phyloP scores from a whole-genome alignment of 1,140 invertebrate genomes.

The Sycobia sp. region DNA sequence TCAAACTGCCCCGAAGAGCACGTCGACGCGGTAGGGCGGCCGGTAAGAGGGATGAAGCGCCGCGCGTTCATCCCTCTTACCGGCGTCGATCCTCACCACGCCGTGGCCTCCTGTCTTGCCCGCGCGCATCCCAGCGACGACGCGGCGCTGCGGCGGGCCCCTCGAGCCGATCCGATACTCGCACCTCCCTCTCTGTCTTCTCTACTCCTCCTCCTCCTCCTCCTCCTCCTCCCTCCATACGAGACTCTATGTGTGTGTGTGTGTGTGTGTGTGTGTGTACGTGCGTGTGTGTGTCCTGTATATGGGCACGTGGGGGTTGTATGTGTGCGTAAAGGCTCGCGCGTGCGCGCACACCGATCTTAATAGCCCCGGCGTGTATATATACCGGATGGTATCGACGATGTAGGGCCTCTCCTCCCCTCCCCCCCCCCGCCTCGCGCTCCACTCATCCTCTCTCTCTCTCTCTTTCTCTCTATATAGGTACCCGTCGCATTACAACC shows the following conservation, averaged over 20 bases:
- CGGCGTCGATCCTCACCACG: no score
- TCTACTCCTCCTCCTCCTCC: no score
- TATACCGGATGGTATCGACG: conserved; percentile 51
- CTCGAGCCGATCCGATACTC: background rate
- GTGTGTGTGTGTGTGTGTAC: no score
- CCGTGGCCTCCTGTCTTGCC: no score
- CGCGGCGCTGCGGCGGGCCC: no score
- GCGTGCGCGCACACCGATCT: conserved; percentile 10
- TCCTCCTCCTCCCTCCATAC: no score
- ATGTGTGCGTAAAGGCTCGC: background rate
- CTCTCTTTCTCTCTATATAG: no score
- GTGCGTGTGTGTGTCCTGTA: background rate
- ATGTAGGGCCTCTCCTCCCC: conserved; percentile 37
- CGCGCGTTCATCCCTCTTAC: conserved; percentile 5
- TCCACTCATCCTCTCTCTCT: no score
- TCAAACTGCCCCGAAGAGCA: no score
- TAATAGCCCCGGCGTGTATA: conserved; percentile 13
- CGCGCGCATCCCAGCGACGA: background rate
- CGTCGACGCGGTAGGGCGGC: background rate
- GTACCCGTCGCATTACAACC: conserved; percentile 52
- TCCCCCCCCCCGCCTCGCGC: no score
- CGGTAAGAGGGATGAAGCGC: conserved; percentile 16
- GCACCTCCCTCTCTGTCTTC: background rate
- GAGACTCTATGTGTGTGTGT: no score
- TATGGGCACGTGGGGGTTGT: background rate